Conservation (phyloP, 2,113 vertebrate species). For the Phalacrocorax pelagicus region DNA sequence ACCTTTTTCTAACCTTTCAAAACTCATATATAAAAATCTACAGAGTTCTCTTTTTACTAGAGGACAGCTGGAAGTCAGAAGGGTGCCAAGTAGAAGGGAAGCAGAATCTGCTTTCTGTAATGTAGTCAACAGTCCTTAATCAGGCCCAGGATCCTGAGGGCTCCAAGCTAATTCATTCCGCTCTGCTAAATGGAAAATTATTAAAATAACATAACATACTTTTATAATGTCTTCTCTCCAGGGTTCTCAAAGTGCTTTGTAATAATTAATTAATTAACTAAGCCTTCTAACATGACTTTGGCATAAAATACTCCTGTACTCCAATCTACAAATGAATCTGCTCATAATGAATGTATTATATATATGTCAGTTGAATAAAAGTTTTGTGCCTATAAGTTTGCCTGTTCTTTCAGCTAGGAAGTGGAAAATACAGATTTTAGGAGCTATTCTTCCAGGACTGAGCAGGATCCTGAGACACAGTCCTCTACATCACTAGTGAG, state of each 20-base stretch:
- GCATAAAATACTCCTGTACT: conserved; percentile 3
- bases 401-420: background rate
- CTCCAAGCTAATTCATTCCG: conserved; percentile 8
- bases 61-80: background rate
- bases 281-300: conserved; percentile 6
- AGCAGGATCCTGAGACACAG: background rate
- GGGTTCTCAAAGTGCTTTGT: conserved; percentile 48
- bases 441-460: background rate
- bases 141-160: background rate
- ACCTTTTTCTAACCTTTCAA: background rate
- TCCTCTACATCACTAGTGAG: background rate
- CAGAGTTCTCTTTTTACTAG: background rate
- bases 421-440: background rate
- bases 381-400: background rate
- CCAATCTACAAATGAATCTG: background rate
- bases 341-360: background rate
- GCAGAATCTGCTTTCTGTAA: background rate
- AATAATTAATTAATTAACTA: conserved; percentile 59
- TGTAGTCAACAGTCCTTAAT: conserved; percentile 39
- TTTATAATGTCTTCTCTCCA: conserved; percentile 20
- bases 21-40: background rate
- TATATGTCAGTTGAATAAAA: background rate
- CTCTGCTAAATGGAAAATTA: conserved; percentile 35
- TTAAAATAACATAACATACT: conserved; percentile 41
- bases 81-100: background rate